Evolutionary conservation across 2,797 vertebrate genomes (phyloP).

Genomic region (Rhincodon typus): DNA sequence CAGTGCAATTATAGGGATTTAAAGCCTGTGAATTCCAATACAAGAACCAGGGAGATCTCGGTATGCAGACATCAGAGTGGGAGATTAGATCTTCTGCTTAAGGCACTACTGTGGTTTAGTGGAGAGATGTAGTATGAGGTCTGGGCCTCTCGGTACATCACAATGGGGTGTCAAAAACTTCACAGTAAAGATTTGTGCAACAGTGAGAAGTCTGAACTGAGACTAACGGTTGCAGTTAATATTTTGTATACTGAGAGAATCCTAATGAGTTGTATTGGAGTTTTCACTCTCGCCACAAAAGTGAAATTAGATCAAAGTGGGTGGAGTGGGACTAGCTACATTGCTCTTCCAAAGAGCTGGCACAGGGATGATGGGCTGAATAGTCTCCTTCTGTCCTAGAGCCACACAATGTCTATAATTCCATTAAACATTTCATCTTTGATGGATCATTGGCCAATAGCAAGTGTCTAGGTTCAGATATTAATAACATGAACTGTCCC

Average conservation of each 20-base stretch:
- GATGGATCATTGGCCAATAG: neutral
- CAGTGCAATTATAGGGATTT: slow-evolving; percentile 15
- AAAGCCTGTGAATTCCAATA: neutral
- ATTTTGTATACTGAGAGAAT: neutral
- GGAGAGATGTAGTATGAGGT: neutral
- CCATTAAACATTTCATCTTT: neutral
- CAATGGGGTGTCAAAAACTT: neutral
- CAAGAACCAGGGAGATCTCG: neutral
- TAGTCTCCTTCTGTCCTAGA: neutral
- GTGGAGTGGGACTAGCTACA: neutral
- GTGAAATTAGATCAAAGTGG: neutral
- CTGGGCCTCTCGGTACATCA: neutral
- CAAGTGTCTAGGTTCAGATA: neutral
- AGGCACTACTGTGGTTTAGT: neutral
- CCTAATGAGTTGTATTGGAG: neutral
- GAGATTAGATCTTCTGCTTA: neutral
- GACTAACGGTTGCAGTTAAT: neutral
- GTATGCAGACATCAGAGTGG: neutral
- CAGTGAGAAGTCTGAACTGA: neutral
- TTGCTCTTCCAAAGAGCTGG: neutral
- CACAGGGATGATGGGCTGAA: neutral
- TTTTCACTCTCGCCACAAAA: neutral
- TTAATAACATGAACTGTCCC: neutral
- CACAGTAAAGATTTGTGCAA: neutral
- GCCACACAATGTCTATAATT: neutral